Conservation (phyloP, 2,113 vertebrate species). For the Campylomormyrus tamandua region DNA sequence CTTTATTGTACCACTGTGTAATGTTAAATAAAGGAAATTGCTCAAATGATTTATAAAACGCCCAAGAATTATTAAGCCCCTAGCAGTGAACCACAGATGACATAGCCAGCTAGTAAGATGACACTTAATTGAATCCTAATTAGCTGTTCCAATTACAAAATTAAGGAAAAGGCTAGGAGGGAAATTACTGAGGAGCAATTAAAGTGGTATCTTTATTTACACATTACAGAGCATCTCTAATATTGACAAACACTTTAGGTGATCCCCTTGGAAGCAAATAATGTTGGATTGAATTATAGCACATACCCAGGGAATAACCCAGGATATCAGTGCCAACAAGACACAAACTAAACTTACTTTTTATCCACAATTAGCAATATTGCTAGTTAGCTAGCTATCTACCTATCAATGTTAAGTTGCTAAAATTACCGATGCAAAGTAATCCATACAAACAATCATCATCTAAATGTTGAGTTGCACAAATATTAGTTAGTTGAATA, state of each 20-base stretch:
- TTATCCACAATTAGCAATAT: neutral
- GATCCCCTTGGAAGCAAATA: neutral
- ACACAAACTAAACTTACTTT: neutral
- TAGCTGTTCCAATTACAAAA: neutral
- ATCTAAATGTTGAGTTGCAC: neutral
- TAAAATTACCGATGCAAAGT: neutral
- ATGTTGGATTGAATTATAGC: neutral
- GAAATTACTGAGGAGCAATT: neutral
- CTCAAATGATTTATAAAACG: neutral
- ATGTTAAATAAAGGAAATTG: neutral
- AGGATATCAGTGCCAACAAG: neutral
- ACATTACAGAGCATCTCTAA: neutral
- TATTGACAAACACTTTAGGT: neutral
- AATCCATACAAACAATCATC: neutral
- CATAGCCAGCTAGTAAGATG: neutral
- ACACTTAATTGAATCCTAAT: conserved; percentile 1
- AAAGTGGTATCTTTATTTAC: neutral
- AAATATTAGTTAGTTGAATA: neutral
- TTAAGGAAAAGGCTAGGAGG: neutral
- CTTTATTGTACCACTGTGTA: neutral
- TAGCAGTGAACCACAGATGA: neutral
- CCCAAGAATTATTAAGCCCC: neutral
- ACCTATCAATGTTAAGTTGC: neutral
- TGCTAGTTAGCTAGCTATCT: neutral
- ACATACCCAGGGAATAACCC: neutral